A percentile compares a stretch with the other conserved stretches of the same genome.
phyloP scores from a whole-genome alignment of 2,113 vertebrate genomes.

The Tyrannus savana region DNA sequence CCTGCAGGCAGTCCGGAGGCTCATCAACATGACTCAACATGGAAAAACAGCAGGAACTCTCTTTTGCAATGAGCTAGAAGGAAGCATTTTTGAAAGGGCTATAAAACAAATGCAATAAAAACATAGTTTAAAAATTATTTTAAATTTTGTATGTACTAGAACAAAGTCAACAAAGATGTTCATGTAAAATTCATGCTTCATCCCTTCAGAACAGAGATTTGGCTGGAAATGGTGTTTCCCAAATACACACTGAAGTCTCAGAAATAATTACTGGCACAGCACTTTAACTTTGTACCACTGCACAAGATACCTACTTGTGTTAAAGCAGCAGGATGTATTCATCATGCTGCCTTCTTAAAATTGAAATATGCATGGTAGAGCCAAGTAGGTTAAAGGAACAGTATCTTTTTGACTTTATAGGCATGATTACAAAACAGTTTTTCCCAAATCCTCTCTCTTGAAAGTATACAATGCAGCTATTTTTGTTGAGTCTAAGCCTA shows the following conservation, averaged over 20 bases:
- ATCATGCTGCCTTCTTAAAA: neutral
- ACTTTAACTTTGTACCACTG: neutral
- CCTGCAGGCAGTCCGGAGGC: neutral
- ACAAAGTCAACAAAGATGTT: neutral
- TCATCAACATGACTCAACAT: neutral
- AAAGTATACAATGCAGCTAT: neutral
- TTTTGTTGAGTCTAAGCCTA: neutral
- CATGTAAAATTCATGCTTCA: neutral
- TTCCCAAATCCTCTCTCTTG: neutral
- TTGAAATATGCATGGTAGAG: neutral
- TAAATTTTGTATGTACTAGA: neutral
- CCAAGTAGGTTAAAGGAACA: neutral
- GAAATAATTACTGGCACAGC: neutral
- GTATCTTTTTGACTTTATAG: neutral
- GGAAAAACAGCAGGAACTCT: neutral
- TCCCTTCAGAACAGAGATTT: neutral
- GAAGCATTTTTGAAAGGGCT: neutral
- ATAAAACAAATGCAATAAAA: neutral
- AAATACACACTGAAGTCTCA: neutral
- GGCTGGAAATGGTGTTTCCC: neutral
- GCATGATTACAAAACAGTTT: neutral
- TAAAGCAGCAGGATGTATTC: neutral
- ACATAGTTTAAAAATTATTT: neutral
- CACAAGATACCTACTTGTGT: neutral
- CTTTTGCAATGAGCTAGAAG: neutral